phyloP scores from a whole-genome alignment of 2,113 vertebrate species.

The Melanostigma gelatinosum region DNA sequence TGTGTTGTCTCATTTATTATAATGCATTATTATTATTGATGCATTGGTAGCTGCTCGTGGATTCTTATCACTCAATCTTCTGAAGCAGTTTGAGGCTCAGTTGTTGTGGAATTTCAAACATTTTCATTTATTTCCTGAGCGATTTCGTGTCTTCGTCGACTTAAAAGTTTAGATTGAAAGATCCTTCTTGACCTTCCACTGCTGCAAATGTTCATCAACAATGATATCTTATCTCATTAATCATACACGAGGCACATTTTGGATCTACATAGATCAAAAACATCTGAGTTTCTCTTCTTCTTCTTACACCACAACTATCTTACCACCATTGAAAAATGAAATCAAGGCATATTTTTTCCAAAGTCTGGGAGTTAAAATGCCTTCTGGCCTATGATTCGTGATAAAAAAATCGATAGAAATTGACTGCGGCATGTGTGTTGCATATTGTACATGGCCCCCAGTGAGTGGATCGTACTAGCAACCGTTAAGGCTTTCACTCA shows the following conservation, averaged over 20 bases:
- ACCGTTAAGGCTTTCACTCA: constrained; percentile 1
- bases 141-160: background rate
- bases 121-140: background rate
- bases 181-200: background rate
- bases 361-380: background rate
- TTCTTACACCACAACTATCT: background rate
- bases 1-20: background rate
- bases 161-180: background rate
- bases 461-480: constrained; percentile 5
- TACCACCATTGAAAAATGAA: background rate
- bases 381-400: background rate
- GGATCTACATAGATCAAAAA: background rate
- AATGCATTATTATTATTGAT: background rate
- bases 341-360: background rate
- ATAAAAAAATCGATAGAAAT: background rate
- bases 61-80: background rate
- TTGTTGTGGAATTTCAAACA: background rate
- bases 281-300: background rate
- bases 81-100: background rate
- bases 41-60: background rate
- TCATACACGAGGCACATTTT: background rate
- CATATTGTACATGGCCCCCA: background rate
- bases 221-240: background rate
- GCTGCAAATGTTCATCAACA: background rate
- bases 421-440: background rate